Conservation (phyloP, 2,888 invertebrate species). For the Vandiemenella viatica region DNA sequence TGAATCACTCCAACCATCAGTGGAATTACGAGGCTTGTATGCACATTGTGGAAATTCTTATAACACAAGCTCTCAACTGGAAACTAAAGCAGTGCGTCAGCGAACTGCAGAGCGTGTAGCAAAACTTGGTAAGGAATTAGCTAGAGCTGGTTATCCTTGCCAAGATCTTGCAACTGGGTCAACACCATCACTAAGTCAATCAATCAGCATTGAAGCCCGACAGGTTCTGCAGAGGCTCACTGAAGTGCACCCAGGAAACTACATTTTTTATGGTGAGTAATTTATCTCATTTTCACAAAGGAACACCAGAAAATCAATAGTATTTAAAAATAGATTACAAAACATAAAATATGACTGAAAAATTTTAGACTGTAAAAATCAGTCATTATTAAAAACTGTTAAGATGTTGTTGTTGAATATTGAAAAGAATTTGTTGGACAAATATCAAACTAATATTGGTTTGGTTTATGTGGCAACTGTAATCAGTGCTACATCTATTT, state of each 20-base stretch:
- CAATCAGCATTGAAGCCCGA: slow-evolving; percentile 21
- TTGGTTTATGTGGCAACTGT: too few relatives aligned
- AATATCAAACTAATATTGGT: too few relatives aligned
- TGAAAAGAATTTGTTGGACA: too few relatives aligned
- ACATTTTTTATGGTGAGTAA: slow-evolving; percentile 23
- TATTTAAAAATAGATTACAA: too few relatives aligned
- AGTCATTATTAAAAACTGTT: too few relatives aligned
- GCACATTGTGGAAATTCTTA: slow-evolving; percentile 24
- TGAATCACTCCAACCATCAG: slow-evolving; percentile 1
- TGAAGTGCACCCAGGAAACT: slow-evolving; percentile 28
- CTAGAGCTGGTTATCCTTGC: slow-evolving; percentile 19
- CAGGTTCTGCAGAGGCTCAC: slow-evolving; percentile 17
- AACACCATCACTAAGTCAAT: slow-evolving; percentile 25
- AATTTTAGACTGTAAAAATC: too few relatives aligned
- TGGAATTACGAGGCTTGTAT: slow-evolving; percentile 22
- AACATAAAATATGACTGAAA: too few relatives aligned
- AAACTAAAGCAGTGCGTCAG: slow-evolving; percentile 16
- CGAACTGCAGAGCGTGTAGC: slow-evolving; percentile 13
- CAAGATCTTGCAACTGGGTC: slow-evolving; percentile 23
- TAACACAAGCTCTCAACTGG: slow-evolving; percentile 11
- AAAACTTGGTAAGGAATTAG: slow-evolving; percentile 17
- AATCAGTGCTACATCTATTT: too few relatives aligned
- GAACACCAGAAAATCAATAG: too few relatives aligned
- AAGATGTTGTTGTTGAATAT: too few relatives aligned
- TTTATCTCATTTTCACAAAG: too few relatives aligned